phyloP scores from a whole-genome alignment of 2,888 invertebrate species.

The Listrodromus nycthemerus region DNA sequence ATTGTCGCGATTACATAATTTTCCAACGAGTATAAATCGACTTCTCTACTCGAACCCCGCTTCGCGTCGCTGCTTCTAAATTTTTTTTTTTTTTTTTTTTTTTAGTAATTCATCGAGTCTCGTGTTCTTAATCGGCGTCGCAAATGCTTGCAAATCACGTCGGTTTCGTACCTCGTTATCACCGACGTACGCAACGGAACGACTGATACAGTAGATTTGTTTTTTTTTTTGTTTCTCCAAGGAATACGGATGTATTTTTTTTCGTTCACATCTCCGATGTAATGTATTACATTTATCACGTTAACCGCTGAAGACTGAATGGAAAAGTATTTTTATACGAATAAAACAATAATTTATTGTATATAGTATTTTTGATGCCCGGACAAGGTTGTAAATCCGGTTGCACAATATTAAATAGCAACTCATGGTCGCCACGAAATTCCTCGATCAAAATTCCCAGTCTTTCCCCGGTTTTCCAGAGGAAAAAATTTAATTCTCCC shows the following conservation, averaged over 20 bases:
- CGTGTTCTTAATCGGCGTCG: slow-evolving; percentile 6
- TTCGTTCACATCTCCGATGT: neutral
- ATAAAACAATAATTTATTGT: too few relatives aligned
- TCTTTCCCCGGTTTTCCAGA: too few relatives aligned
- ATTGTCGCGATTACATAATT: slow-evolving; percentile 38
- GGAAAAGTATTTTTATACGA: too few relatives aligned
- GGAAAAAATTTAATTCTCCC: too few relatives aligned
- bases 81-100: neutral
- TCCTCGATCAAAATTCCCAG: too few relatives aligned
- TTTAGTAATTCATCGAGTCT: neutral
- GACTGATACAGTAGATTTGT: neutral
- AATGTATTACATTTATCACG: too few relatives aligned
- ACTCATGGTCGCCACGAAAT: too few relatives aligned
- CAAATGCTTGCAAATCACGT: neutral
- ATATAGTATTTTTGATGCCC: too few relatives aligned
- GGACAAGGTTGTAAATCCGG: too few relatives aligned
- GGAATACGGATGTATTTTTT: neutral
- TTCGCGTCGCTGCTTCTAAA: neutral
- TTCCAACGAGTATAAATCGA: slow-evolving; percentile 3
- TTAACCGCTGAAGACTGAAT: too few relatives aligned
- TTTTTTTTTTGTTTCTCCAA: too few relatives aligned
- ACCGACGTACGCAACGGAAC: neutral
- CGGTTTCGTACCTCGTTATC: neutral
- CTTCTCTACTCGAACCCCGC: neutral
- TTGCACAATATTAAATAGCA: too few relatives aligned